A percentile compares a stretch with the other conserved stretches of the same genome.
phyloP scores from a whole-genome alignment of 2,113 vertebrate genomes.

The Felis chaus region DNA sequence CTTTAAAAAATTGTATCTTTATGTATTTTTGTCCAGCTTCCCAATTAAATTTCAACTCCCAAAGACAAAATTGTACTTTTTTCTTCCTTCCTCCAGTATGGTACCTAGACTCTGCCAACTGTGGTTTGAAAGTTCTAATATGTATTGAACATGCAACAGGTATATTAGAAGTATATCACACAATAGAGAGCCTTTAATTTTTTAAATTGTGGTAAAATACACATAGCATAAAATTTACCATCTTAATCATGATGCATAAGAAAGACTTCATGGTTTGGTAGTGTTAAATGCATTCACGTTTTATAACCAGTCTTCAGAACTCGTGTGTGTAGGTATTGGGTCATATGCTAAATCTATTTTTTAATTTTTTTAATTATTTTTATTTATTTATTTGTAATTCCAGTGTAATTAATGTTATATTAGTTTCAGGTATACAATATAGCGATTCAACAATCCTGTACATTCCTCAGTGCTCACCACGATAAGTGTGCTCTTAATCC shows the following conservation, averaged over 20 bases:
- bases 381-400: neutral
- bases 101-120: neutral
- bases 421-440: neutral
- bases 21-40: neutral
- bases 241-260: neutral
- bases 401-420: neutral
- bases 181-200: neutral
- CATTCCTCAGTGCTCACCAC: neutral
- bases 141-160: neutral
- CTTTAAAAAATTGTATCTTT: neutral
- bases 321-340: neutral
- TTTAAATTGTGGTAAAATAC: neutral
- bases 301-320: neutral
- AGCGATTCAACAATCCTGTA: no score
- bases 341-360: neutral
- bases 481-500: neutral
- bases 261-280: neutral
- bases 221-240: neutral
- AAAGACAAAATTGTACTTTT: neutral
- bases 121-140: neutral
- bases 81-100: neutral
- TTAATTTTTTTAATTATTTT: no score
- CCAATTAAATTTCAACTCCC: conserved; percentile 2
- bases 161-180: neutral
- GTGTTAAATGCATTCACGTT: neutral